A percentile compares a stretch with the other conserved stretches of the same genome.
Evolutionary conservation across 2,113 vertebrate genomes (phyloP).

Genomic region (Myodes glareolus): DNA sequence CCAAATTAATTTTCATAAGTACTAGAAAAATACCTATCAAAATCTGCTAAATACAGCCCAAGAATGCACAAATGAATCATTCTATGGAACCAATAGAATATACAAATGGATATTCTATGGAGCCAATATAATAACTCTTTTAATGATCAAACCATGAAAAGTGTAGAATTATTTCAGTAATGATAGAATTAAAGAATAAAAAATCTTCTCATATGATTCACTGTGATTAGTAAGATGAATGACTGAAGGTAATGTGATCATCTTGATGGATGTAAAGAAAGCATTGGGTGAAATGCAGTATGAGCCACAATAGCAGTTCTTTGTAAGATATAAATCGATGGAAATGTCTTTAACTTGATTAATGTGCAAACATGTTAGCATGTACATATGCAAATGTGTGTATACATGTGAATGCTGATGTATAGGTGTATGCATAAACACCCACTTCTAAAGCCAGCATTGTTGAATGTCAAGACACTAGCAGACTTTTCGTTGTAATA

Average conservation of each 20-base stretch:
- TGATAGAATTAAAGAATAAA: conserved; percentile 16
- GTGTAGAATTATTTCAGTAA: conserved; percentile 2
- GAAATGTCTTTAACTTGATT: conserved; percentile 14
- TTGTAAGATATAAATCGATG: conserved; percentile 5
- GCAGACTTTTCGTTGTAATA: background rate
- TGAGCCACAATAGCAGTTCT: background rate
- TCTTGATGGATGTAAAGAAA: conserved; percentile 37
- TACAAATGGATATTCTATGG: too few species aligned
- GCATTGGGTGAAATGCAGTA: background rate
- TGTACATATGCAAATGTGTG: background rate
- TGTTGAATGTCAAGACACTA: background rate
- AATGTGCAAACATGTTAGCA: background rate
- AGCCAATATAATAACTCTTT: background rate
- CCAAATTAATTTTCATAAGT: conserved; percentile 38
- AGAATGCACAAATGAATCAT: background rate
- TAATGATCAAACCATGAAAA: background rate
- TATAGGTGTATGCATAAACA: background rate
- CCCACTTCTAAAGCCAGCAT: conserved; percentile 36
- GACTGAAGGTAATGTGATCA: conserved; percentile 42
- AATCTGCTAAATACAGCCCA: background rate
- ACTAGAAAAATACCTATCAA: conserved; percentile 37
- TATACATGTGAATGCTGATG: background rate
- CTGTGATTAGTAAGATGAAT: conserved; percentile 9
- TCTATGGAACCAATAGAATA: background rate
- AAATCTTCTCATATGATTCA: conserved; percentile 6